A percentile compares a stretch with the other conserved stretches of the same genome.
These are phyloP conservation scores for Leguminivora glycinivorella DNA, from an alignment of 1,140 invertebrate genomes.

Conservation along the genomic window DNA sequence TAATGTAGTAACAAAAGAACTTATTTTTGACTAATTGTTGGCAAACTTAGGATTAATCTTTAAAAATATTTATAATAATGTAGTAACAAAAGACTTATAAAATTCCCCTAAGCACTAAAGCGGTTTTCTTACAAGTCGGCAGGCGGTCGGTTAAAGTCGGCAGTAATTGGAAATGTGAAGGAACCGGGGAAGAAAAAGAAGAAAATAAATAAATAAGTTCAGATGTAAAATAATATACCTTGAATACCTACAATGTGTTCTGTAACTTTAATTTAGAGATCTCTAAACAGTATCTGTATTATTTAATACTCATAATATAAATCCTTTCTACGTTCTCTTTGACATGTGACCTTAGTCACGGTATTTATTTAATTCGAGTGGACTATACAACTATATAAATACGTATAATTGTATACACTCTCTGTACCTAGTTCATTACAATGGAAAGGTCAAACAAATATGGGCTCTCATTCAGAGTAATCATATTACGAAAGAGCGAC, in stretches of 20 bases:
- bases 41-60: neutral
- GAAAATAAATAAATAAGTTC: too few relatives aligned
- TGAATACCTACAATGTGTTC: too few relatives aligned
- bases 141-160: too few relatives aligned
- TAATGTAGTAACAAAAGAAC: neutral
- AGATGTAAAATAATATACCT: too few relatives aligned
- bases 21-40: neutral
- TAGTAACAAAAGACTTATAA: too few relatives aligned
- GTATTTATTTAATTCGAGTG: constrained; percentile 13
- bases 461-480: constrained; percentile 15
- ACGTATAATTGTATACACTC: neutral
- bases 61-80: neutral
- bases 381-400: neutral
- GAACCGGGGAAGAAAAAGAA: too few relatives aligned
- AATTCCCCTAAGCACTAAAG: too few relatives aligned
- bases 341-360: neutral
- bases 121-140: too few relatives aligned
- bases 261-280: too few relatives aligned
- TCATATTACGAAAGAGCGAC: constrained; percentile 16
- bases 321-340: neutral
- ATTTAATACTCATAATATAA: neutral
- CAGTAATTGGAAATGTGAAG: too few relatives aligned
- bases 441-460: constrained; percentile 28
- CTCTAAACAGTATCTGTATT: too few relatives aligned
- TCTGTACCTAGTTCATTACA: constrained; percentile 14